Conservation (phyloP, 2,888 invertebrate species). For the Chrysolina oricalcia region DNA sequence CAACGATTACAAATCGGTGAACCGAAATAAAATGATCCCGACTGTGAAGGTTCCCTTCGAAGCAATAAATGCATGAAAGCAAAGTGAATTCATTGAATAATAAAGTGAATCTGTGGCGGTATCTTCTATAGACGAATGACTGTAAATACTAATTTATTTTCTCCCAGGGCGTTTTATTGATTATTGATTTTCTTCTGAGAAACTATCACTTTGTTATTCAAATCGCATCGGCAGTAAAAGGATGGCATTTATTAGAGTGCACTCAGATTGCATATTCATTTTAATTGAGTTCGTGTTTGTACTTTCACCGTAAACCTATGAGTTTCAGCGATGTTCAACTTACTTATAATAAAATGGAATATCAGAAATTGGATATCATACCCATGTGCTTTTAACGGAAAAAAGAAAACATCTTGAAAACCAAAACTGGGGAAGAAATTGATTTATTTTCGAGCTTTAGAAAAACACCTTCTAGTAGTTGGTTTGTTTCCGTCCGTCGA, state of each 20-base stretch:
- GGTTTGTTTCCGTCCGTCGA: no score
- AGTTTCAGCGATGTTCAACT: not conserved
- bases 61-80: no score
- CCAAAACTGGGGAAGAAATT: no score
- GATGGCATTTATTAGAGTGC: conserved; percentile 8
- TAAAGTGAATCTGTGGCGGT: not conserved
- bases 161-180: not conserved
- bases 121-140: no score
- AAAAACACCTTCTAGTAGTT: no score
- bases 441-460: no score
- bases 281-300: conserved; percentile 11
- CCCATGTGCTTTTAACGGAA: no score
- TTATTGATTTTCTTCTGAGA: conserved; percentile 14
- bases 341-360: not conserved
- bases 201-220: conserved; percentile 8
- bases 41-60: no score
- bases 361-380: not conserved
- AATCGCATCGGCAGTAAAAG: conserved; percentile 7
- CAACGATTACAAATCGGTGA: no score
- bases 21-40: no score
- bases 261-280: conserved; percentile 17
- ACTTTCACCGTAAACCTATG: not conserved
- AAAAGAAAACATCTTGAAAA: no score
- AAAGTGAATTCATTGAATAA: no score
- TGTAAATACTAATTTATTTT: conserved; percentile 3